These are phyloP conservation scores for Melanotaenia nigrans DNA, from an alignment of 2,797 vertebrate species.

Conservation along the genomic window DNA sequence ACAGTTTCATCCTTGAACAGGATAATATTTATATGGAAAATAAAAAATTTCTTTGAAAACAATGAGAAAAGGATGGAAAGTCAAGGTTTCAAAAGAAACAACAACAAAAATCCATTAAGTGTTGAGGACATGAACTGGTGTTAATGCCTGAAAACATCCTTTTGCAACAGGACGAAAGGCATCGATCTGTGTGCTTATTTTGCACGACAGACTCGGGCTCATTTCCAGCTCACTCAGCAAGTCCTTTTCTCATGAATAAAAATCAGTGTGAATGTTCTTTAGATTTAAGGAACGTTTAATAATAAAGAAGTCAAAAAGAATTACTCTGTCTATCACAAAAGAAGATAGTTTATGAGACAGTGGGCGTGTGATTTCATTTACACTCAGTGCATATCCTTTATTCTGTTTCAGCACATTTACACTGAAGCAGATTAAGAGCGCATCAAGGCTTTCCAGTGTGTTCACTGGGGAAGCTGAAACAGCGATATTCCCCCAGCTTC, in stretches of 20 bases:
- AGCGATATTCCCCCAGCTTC: constrained; percentile 51
- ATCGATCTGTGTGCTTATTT: constrained; percentile 45
- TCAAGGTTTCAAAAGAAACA: constrained; percentile 12
- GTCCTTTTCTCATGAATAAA: constrained; percentile 49
- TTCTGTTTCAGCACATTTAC: constrained; percentile 62
- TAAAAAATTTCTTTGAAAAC: constrained; percentile 31
- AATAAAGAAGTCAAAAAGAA: constrained; percentile 30
- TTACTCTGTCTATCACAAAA: constrained; percentile 16
- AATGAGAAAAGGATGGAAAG: constrained; percentile 1
- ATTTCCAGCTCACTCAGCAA: constrained; percentile 33
- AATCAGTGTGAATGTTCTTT: constrained; percentile 29
- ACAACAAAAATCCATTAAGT: constrained; percentile 12
- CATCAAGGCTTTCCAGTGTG: constrained; percentile 28
- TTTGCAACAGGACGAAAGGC: constrained; percentile 43
- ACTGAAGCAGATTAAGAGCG: constrained; percentile 45
- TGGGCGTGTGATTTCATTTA: constrained; percentile 48
- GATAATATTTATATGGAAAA: constrained; percentile 53
- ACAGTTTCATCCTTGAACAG: constrained; percentile 43
- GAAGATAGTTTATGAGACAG: constrained; percentile 27
- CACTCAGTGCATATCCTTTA: constrained; percentile 31
- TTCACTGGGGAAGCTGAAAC: constrained; percentile 55
- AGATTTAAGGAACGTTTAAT: constrained; percentile 4
- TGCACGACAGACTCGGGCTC: constrained; percentile 26
- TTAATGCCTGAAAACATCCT: constrained; percentile 43
- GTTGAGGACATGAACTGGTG: constrained; percentile 17